These are phyloP conservation scores for Alectoris magna DNA, from an alignment of 2,797 vertebrate genomes.

Conservation along the genomic window DNA sequence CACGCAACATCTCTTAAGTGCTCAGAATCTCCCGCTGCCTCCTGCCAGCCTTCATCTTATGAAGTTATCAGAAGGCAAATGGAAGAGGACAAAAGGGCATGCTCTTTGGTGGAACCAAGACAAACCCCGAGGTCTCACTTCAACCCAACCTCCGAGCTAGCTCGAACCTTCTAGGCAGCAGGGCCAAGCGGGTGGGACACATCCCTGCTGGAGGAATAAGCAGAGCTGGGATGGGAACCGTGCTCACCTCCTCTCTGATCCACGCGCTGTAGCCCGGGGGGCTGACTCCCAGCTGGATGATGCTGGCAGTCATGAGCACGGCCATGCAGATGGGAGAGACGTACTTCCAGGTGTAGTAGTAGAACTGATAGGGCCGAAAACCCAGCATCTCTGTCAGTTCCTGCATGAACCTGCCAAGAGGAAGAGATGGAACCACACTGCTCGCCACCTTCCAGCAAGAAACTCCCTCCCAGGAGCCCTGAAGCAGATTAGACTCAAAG, in stretches of 20 bases:
- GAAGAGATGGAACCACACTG: neutral
- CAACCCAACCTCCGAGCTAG: neutral
- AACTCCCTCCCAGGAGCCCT: neutral
- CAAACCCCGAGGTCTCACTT: neutral
- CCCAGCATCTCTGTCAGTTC: slow-evolving; percentile 97
- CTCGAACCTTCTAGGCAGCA: accelerated
- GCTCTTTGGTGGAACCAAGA: neutral
- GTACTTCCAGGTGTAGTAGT: slow-evolving; percentile 97
- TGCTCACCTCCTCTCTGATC: slow-evolving; percentile 91
- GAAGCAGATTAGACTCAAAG: accelerated
- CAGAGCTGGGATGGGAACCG: neutral
- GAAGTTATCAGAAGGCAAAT: neutral
- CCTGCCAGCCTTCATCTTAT: neutral
- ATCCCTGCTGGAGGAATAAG: neutral
- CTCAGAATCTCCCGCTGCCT: neutral
- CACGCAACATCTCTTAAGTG: accelerated
- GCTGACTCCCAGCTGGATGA: slow-evolving; percentile 91
- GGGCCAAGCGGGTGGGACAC: neutral
- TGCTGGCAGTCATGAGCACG: slow-evolving; percentile 87
- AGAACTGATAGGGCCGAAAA: slow-evolving; percentile 88
- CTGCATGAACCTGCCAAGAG: slow-evolving; percentile 90
- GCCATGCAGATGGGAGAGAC: slow-evolving; percentile 93
- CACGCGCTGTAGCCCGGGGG: slow-evolving; percentile 94
- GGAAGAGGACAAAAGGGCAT: neutral
- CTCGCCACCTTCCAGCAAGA: neutral